Evolutionary conservation across 2,888 invertebrate genomes (phyloP), one percentile per base, ranked within the genome.

Genomic region (Drosophila colorata): DNA sequence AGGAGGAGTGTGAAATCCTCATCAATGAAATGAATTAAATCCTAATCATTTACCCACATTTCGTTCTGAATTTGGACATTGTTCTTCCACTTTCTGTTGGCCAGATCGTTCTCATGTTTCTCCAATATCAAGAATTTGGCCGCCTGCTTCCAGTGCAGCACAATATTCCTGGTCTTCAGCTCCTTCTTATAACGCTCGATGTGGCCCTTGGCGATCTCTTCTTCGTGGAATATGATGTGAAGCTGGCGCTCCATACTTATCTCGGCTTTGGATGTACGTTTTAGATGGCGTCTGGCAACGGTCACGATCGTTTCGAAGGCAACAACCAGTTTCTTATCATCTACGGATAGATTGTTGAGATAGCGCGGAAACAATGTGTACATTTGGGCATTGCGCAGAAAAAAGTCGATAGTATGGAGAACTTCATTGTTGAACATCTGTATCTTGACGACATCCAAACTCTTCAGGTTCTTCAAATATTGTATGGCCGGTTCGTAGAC

Each of bases 11-110:
- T 28, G 9, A 28, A 28, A 28, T 9, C 9, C 9, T 28, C 9
- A 1, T 8, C 7, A n/a, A n/a, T n/a, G n/a, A n/a, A n/a, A n/a
- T n/a, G 7, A 2, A 8, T 7, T 2, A 8, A 25, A 25, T 25
- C 20, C 3, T 20, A n/a, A n/a, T 23, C 1, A 8, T 25, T 25
- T 28, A 58, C 80, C 38, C 18, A 83, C 83, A 76, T 69, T 70
- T 85, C 85, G 31, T 82, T 82, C 20, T 85, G 85, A 5, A 85
- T 85, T 6, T 69, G 68, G 8, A 85, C 67, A 52, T 73, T 85
- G 28, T 85, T 85, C 9, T 82, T 72, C 85, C 87, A 84, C 14
- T 80, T 84, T 37, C 69, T 63, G 14, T 55, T 55, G 35, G 82
- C 79, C 70, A 85, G 46, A 40, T 85, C 85, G 2, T 69, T 69